Conservation (phyloP, 2,888 invertebrate species). For the Drosophila sordidula region DNA sequence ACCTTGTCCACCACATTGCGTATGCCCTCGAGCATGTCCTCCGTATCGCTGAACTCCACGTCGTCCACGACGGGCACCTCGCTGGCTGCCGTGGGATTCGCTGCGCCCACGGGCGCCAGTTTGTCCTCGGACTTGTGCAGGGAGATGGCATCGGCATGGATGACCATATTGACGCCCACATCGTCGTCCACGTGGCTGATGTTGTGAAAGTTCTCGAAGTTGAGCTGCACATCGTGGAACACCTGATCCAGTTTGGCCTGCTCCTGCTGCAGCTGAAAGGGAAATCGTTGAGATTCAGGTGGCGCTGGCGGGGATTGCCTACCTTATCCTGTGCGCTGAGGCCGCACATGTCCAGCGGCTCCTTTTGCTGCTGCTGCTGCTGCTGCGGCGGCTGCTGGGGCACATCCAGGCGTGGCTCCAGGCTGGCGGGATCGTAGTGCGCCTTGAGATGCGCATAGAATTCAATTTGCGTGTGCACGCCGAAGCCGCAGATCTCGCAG, state of each 20-base stretch:
- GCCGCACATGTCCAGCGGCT: slow-evolving; percentile 69
- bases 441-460: slow-evolving; percentile 94
- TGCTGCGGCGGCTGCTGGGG: slow-evolving; percentile 34
- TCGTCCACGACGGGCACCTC: slow-evolving; percentile 76
- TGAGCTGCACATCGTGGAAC: slow-evolving; percentile 82
- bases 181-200: slow-evolving; percentile 58
- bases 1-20: slow-evolving; percentile 90
- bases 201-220: slow-evolving; percentile 80
- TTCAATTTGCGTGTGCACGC: slow-evolving; percentile 91
- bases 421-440: slow-evolving; percentile 91
- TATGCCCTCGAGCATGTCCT: slow-evolving; percentile 94
- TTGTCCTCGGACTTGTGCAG: slow-evolving; percentile 52
- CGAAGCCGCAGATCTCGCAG: slow-evolving; percentile 92
- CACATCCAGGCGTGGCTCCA: slow-evolving; percentile 50
- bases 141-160: slow-evolving; percentile 54
- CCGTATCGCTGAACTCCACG: slow-evolving; percentile 93
- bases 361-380: slow-evolving; percentile 52
- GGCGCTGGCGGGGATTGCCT: not conserved
- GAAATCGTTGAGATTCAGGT: not conserved
- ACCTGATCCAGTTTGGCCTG: slow-evolving; percentile 77
- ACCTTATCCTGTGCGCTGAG: slow-evolving; percentile 63
- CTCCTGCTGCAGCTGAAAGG: slow-evolving; percentile 59
- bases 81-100: slow-evolving; percentile 29
- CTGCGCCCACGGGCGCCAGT: slow-evolving; percentile 20
- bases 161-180: slow-evolving; percentile 69